Evolutionary conservation across 1,140 invertebrate genomes (phyloP), one percentile per base, ranked within the genome.

Genomic region (Mizuhopecten yessoensis): DNA sequence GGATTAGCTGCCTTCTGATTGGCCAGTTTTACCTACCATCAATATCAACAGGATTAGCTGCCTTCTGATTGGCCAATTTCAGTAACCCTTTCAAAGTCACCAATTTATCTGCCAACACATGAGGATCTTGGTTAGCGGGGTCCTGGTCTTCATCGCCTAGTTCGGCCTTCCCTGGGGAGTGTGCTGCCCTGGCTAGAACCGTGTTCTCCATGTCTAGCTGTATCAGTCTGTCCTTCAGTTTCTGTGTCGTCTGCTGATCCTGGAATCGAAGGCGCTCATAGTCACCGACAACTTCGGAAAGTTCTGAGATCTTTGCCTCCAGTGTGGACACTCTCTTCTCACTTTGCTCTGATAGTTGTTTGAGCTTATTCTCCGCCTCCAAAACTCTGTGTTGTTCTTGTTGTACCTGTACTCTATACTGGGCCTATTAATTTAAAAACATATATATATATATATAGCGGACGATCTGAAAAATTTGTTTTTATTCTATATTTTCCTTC

Each of bases 271-370:
- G 94, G 90, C 98, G 97, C 94, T 98, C 98, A 94, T 98, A 98
- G 92, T 97, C 97, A 0, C 98, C 98, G 39, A 98, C 97, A 0
- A 97, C 98, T 89, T 97, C 97, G 0, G 98, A 98, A 13, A 99
- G 96, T 95, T 99, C 98, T 0, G 98, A 98, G 17, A 99, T 94
- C 93, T 98, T 97, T 5, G 97, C 97, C 96, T 99, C 98, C 88
- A 99, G 97, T 88, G 97, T 97, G 7, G 97, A 98, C 0, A 98
- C 98, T 94, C 98, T 97, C 75, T 98, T 97, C 96, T 98, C 98
- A 90, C 94, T 98, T 97, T 92, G 97, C 96, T 36, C 90, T 34
- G 95, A 94, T 34, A 95, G 94, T 33, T 93, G 88, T 34, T 93
- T 92, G 10, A 96, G 93, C 90, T 94, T 95, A 34, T 92, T 93